Evolutionary conservation across 2,113 vertebrate species (phyloP).

Genomic region (Felis chaus): DNA sequence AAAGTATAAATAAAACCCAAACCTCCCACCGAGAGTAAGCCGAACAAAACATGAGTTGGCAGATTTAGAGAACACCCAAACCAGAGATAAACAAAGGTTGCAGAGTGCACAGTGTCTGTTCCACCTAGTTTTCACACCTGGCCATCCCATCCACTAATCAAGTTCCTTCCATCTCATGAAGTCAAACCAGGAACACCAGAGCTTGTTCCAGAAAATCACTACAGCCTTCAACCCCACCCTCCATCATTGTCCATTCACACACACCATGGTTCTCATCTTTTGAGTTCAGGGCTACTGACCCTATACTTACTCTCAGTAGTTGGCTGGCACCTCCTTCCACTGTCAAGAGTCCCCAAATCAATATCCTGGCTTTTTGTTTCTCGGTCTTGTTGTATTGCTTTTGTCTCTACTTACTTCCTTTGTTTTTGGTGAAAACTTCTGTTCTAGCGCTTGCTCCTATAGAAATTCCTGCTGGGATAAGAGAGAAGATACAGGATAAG

Average conservation of each 20-base stretch:
- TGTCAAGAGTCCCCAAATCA: neutral
- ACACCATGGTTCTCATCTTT: neutral
- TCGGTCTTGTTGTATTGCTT: neutral
- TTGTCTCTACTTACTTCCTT: neutral
- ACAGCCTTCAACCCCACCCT: too few relatives aligned
- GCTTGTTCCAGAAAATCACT: neutral
- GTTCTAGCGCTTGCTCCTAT: neutral
- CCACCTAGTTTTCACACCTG: neutral
- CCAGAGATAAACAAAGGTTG: neutral
- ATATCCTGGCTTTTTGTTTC: neutral
- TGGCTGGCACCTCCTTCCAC: neutral
- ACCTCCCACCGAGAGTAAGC: neutral
- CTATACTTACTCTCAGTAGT: neutral
- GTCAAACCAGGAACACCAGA: neutral
- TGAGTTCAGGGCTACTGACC: neutral
- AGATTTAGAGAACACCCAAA: neutral
- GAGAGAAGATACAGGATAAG: neutral
- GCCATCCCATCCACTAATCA: neutral
- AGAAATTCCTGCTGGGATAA: neutral
- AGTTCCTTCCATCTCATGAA: neutral
- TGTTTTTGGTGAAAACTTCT: neutral
- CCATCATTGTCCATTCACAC: neutral
- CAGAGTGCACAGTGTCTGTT: neutral
- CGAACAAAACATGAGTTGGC: neutral
- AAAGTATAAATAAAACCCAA: neutral